Conservation (phyloP, 2,888 invertebrate genomes). For the Ochlodes sylvanus region DNA sequence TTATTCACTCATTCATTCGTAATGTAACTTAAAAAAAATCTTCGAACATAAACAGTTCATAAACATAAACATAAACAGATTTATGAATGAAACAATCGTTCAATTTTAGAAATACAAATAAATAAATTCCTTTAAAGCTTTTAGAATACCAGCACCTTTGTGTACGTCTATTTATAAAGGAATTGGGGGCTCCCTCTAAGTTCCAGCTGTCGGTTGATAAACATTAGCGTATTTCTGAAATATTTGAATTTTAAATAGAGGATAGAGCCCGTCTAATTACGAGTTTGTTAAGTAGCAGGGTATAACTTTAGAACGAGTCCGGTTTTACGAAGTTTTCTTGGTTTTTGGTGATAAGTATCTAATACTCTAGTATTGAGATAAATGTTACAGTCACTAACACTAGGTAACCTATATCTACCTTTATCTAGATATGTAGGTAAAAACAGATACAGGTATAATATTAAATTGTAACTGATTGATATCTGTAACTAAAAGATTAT, state of each 20-base stretch:
- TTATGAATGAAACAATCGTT: constrained; percentile 28
- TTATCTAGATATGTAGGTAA: too few species aligned
- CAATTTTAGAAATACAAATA: constrained; percentile 20
- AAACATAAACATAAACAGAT: background rate
- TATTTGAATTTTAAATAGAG: constrained; percentile 24
- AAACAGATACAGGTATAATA: too few species aligned
- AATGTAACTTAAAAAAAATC: too few species aligned
- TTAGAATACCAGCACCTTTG: constrained; percentile 27
- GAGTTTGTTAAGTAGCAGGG: background rate
- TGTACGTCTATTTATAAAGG: constrained; percentile 28
- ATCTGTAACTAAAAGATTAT: too few species aligned
- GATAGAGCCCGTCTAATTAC: background rate
- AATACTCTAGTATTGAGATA: too few species aligned
- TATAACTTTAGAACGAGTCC: background rate
- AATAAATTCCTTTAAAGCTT: constrained; percentile 31
- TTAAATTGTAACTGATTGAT: too few species aligned
- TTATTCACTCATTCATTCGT: too few species aligned
- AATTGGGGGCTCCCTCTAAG: constrained; percentile 19
- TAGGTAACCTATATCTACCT: too few species aligned
- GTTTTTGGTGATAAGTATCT: too few species aligned
- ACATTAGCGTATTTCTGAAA: constrained; percentile 26
- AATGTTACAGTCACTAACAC: too few species aligned
- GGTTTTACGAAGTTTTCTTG: too few species aligned
- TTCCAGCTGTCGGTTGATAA: constrained; percentile 26
- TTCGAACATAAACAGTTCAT: too few species aligned